phyloP scores from a whole-genome alignment of 2,113 vertebrate genomes.

The Salvelinus sp. region DNA sequence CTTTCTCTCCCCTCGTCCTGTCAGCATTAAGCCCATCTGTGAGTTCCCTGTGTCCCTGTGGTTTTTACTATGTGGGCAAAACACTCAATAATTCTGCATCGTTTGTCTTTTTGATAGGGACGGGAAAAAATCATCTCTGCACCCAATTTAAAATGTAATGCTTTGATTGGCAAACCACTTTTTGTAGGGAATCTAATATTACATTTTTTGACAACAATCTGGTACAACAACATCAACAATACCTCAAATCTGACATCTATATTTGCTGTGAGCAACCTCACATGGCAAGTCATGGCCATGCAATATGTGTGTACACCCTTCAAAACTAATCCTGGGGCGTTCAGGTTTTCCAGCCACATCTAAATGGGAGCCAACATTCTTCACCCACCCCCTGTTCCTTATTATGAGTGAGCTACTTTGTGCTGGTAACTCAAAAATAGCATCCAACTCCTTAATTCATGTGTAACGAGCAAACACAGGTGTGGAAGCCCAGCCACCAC shows the following conservation, averaged over 20 bases:
- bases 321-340: slow-evolving; percentile 38
- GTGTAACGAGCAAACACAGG: slow-evolving; percentile 93
- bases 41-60: slow-evolving; percentile 29
- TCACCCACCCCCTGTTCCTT: slow-evolving; percentile 45
- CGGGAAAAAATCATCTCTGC: too few relatives aligned
- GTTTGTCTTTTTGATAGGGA: background rate
- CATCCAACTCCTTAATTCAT: slow-evolving; percentile 87
- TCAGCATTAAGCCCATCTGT: slow-evolving; percentile 51
- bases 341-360: slow-evolving; percentile 67
- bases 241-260: background rate
- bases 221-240: background rate
- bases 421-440: slow-evolving; percentile 86
- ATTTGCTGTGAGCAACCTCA: background rate
- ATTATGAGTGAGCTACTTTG: slow-evolving; percentile 75
- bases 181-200: background rate
- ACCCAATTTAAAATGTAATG: background rate
- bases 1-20: slow-evolving; percentile 17
- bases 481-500: slow-evolving; percentile 78
- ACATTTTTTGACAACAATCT: background rate
- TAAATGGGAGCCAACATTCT: slow-evolving; percentile 57
- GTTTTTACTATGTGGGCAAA: slow-evolving; percentile 39
- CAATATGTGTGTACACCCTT: background rate
- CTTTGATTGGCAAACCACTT: background rate
- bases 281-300: background rate
- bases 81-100: slow-evolving; percentile 12